Conservation (phyloP, 2,797 vertebrate genomes). For the Cyclura pinguis region DNA sequence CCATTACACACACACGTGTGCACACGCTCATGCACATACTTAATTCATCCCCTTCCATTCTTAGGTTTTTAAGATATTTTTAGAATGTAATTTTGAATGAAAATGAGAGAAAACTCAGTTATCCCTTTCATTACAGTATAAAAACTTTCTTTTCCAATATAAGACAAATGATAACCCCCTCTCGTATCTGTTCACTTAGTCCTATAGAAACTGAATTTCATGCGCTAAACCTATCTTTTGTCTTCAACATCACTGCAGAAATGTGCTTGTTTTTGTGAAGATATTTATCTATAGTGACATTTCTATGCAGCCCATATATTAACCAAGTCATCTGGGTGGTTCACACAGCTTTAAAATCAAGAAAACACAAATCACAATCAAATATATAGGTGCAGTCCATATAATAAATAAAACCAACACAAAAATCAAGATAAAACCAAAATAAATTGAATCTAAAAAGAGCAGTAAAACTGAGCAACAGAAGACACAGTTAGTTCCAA, state of each 20-base stretch:
- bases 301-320: neutral
- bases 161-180: neutral
- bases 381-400: neutral
- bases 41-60: no score
- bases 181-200: neutral
- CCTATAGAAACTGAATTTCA: neutral
- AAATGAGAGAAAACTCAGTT: no score
- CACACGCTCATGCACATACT: no score
- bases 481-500: neutral
- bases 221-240: neutral
- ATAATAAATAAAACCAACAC: neutral
- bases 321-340: neutral
- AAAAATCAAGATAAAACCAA: neutral
- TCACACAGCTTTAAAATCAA: neutral
- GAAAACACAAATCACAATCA: neutral
- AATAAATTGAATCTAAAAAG: neutral
- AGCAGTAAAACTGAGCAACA: neutral
- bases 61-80: no score
- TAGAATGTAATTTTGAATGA: no score
- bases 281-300: neutral
- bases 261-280: neutral
- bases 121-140: no score
- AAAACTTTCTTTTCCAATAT: neutral
- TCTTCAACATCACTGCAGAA: neutral
- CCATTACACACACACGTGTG: no score